Evolutionary conservation across 2,797 vertebrate genomes (phyloP), one percentile per base, ranked within the genome.

Genomic region (Coracias cyanogaster): DNA sequence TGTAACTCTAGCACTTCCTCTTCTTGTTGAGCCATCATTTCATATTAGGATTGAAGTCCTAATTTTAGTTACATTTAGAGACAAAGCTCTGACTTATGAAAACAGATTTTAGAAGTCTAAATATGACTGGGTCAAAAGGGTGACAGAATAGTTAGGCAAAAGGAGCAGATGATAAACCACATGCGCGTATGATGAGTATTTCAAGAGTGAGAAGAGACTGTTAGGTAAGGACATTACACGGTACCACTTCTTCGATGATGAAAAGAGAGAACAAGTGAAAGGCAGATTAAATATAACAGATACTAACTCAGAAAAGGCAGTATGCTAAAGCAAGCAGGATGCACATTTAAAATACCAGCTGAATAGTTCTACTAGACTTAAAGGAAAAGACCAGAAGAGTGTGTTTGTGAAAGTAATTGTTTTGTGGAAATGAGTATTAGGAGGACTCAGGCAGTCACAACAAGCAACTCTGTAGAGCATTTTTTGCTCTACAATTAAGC

Each of bases 1-100:
- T 89, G 78, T 90, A 89, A 76, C 54, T 96, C 64, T 45, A 70
- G 28, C 37, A 77, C 85, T 97, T 96, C 90, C 79, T 96, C 61
- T 48, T 86, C 48, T 85, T 94, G 78, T 94, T 95, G 77, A 93
- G 69, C 74, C 71, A 92, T 97, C 94, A 92, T 82, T 92, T 93
- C 87, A 70, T 87, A 82, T 80, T 77, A 87, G 78, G 48, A 85
- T 54, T 64, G 29, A 90, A 94, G 80, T 80, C 17, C 90, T 94
- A 93, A 95, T 91, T 93, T 93, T 88, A 94, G 82, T 58, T 60
- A 29, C 52, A 70, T 89, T 93, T 86, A 39, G 16, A 86, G 33
- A 48, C 81, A 92, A 82, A 89, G 55, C 24, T 82, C 25, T 89
- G 66, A 73, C 43, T 91, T 86, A 49, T 52, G 29, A 93, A 94